These are phyloP conservation scores for Eulimnadia texana DNA, from an alignment of 1,140 invertebrate species.

Conservation along the genomic window DNA sequence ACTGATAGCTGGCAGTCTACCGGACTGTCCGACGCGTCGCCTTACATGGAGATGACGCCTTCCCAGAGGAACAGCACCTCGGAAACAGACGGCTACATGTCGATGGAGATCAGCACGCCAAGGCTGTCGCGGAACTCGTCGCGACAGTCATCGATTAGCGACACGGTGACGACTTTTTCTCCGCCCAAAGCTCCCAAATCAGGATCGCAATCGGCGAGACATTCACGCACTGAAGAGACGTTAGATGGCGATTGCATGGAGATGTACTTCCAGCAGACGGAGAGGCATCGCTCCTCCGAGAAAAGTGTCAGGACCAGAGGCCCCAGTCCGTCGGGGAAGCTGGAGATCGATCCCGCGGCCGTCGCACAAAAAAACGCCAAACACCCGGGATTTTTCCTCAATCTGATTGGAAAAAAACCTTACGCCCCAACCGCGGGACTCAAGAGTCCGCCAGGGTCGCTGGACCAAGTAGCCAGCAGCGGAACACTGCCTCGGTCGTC, in stretches of 20 bases:
- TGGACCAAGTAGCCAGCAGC: background rate
- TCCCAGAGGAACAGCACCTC: background rate
- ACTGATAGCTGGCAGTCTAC: background rate
- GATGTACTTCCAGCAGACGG: conserved; percentile 8
- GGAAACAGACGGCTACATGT: conserved; percentile 4
- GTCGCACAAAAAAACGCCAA: background rate
- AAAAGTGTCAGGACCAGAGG: conserved; percentile 2
- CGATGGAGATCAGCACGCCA: conserved; percentile 8
- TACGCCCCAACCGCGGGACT: background rate
- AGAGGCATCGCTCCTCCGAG: background rate
- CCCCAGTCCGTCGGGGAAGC: background rate
- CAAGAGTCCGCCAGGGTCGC: background rate
- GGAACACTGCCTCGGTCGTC: conserved; percentile 6
- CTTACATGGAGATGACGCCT: conserved; percentile 13
- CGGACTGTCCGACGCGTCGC: background rate
- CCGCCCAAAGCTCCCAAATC: background rate
- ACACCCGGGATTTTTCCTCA: conserved; percentile 6
- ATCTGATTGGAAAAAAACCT: conserved; percentile 8
- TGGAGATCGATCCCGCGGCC: background rate
- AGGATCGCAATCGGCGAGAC: conserved; percentile 2
- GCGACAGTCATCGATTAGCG: background rate
- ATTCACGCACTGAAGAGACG: conserved; percentile 16
- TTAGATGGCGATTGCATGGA: conserved; percentile 16
- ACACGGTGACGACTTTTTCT: background rate
- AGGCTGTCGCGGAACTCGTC: conserved; percentile 9